These are phyloP conservation scores for Oncorhynchus masou DNA, from an alignment of 2,113 vertebrate genomes.

Conservation along the genomic window DNA sequence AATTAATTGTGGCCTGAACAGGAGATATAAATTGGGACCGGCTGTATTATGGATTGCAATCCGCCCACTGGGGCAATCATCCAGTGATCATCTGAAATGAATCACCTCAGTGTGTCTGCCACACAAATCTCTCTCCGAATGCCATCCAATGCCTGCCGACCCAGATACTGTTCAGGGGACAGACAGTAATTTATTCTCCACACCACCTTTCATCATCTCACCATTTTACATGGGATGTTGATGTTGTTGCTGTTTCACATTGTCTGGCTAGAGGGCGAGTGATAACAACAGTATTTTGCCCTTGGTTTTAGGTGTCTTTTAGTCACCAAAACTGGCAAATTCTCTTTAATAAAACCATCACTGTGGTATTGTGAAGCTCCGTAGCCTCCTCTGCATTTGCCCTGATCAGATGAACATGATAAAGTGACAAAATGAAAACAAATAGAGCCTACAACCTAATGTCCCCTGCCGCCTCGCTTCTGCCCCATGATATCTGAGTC, in stretches of 20 bases:
- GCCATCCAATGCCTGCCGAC: background rate
- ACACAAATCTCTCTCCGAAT: constrained; percentile 11
- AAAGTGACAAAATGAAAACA: too few species aligned
- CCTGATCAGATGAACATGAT: too few species aligned
- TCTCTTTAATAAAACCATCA: too few species aligned
- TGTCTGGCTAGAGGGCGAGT: background rate
- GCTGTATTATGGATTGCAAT: constrained; percentile 13
- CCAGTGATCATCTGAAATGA: constrained; percentile 13
- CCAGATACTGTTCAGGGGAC: too few species aligned
- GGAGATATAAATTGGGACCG: constrained; percentile 22
- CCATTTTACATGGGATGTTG: background rate
- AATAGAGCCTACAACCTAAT: too few species aligned
- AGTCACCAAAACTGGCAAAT: too few species aligned
- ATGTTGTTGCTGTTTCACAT: background rate
- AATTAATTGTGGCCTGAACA: constrained; percentile 28
- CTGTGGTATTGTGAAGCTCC: too few species aligned
- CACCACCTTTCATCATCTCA: background rate
- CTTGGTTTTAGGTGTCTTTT: too few species aligned
- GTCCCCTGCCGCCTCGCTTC: too few species aligned
- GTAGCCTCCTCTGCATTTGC: too few species aligned
- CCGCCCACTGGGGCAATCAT: constrained; percentile 1
- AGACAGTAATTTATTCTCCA: background rate
- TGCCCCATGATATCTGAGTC: too few species aligned
- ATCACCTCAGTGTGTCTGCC: constrained; percentile 11
- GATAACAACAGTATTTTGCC: background rate